Base-by-base conservation (phyloP, 2,888 invertebrate genomes). In the Zygogramma bicolorata region DNA sequence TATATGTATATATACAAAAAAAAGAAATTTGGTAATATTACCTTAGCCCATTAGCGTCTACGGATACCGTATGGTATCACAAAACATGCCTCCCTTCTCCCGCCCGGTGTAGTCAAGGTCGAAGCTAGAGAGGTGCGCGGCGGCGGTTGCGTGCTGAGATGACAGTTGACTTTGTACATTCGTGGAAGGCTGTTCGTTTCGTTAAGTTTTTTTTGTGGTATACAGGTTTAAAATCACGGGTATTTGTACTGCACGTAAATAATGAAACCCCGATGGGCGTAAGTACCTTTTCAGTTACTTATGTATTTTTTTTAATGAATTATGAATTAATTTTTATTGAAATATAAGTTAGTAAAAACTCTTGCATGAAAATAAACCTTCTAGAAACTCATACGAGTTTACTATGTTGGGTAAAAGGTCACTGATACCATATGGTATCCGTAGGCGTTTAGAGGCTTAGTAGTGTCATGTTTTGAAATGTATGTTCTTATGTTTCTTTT, bases 341-440 rank as follows among this genome's bases (percentile, higher is more conserved):
- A 42, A 15, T 65, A 53, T 65, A 29, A 40, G 7, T 63, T 6
- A 63, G 2, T 29, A 15, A 65, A 29, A 13, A 65, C 15, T 7
- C 49, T 10, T 31, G 31, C 13, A 13, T 0, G 34, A 6, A 34
- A 22, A 65, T 65, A 27, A 63, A 22, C 1, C 10, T 27, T 25
- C 27, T 49, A 46, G 3, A 18, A 31, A 31, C 0, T 18, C 29
- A 53, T 31, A 42, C 31, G 31, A 29, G 18, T 49, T 27, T 18
- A 15, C 18, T 49, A 65, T 65, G 22, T 29, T 63, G 18, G 27
- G 1, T 29, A 7, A 27, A 34, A 60, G 0, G 38, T 60, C 34
- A 65, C 18, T 65, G 65, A 65, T 65, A 65, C 53, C 65, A 49
- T 65, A 34, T 53, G 49, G 49, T 65, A 65, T 63, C 53, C 53